phyloP scores from a whole-genome alignment of 2,113 vertebrate species.

The Ardeotis arabs region DNA sequence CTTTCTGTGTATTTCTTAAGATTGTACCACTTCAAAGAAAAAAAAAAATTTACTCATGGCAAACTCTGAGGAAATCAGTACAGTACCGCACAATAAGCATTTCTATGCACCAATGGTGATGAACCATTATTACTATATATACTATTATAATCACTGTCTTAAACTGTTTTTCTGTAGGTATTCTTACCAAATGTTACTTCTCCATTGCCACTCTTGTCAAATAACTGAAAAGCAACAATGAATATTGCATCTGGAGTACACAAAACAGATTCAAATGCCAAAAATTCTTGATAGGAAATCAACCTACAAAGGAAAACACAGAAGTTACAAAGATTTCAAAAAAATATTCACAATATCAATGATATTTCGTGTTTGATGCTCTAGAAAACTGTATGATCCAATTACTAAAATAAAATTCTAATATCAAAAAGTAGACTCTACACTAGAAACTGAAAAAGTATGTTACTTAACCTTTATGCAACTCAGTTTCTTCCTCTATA shows the following conservation, averaged over 20 bases:
- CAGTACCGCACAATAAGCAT: background rate
- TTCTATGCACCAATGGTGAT: background rate
- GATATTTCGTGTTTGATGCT: background rate
- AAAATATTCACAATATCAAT: background rate
- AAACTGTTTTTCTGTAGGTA: slow-evolving; percentile 45
- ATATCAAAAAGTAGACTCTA: background rate
- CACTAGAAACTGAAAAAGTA: background rate
- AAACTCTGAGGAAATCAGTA: slow-evolving; percentile 27
- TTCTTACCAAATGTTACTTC: slow-evolving; percentile 95
- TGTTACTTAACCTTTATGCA: background rate
- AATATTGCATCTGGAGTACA: slow-evolving; percentile 96
- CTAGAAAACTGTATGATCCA: background rate
- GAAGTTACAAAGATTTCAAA: background rate
- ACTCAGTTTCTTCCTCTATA: background rate
- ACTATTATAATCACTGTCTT: slow-evolving; percentile 40
- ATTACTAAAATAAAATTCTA: background rate
- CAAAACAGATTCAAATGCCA: slow-evolving; percentile 95
- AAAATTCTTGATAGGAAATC: slow-evolving; percentile 98
- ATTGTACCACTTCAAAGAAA: slow-evolving; percentile 12
- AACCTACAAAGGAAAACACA: slow-evolving; percentile 81
- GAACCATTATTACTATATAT: background rate
- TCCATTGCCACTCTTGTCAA: slow-evolving; percentile 93
- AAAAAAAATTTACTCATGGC: background rate
- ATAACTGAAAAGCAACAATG: slow-evolving; percentile 96
- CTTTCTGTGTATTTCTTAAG: background rate